Conservation (phyloP, 2,888 invertebrate genomes). For the Laspeyria flexula region DNA sequence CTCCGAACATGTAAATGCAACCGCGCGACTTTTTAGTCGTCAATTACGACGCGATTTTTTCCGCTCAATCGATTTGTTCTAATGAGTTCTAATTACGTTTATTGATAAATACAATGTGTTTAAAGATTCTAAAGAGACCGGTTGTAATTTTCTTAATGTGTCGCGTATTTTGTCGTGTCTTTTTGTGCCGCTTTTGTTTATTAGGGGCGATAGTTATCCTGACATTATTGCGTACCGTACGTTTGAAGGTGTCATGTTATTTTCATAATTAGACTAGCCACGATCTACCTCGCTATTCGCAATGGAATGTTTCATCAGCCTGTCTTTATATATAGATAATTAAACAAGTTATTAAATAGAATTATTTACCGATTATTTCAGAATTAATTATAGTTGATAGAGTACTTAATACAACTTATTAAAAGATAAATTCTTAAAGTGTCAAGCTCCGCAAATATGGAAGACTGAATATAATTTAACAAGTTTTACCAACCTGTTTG, state of each 20-base stretch:
- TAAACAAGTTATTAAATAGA: not conserved
- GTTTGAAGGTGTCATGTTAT: constrained; percentile 30
- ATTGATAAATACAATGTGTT: constrained; percentile 61
- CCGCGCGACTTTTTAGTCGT: constrained; percentile 64
- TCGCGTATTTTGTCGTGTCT: not conserved
- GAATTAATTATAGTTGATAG: constrained; percentile 5
- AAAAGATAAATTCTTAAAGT: not conserved
- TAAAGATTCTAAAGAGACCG: constrained; percentile 36
- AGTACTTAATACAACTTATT: not conserved
- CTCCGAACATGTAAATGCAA: constrained; percentile 43
- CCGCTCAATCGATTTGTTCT: constrained; percentile 72
- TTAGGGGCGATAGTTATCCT: constrained; percentile 17
- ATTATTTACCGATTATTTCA: constrained; percentile 1
- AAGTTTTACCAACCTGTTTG: not conserved
- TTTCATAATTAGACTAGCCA: constrained; percentile 30
- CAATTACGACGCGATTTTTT: constrained; percentile 60
- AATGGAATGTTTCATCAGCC: constrained; percentile 11
- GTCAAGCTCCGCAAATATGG: not conserved
- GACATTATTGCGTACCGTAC: constrained; percentile 33
- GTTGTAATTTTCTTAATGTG: constrained; percentile 49
- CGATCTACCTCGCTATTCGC: constrained; percentile 16
- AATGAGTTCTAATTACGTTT: constrained; percentile 78
- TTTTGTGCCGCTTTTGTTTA: constrained; percentile 36
- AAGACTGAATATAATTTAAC: not conserved
- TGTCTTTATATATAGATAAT: constrained; percentile 7